Evolutionary conservation across 2,888 invertebrate species (phyloP), one percentile per base, ranked within the genome.

Genomic region (Caenorhabditis zanzibari): DNA sequence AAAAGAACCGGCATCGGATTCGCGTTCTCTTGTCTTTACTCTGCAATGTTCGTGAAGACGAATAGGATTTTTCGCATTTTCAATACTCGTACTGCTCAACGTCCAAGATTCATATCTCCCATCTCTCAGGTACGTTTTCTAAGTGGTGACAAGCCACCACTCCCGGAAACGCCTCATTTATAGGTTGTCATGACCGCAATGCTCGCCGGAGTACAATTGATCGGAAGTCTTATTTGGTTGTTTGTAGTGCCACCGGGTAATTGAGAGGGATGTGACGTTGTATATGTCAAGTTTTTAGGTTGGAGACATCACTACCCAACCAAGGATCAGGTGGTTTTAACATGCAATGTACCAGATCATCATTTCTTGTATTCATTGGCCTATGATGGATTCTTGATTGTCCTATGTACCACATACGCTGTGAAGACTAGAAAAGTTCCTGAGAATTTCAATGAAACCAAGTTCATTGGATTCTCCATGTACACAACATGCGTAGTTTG

Each of bases 351-450:
- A 2, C 88, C 88, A 4, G 89, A 88, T 47, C 89, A 89, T 80
- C 89, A 88, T 68, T 89, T 88, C 69, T 94, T 95, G 85, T 94
- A 95, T 92, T 95, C 95, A 0, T 94, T 96, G 64, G 93, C 95
- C 61, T 96, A 95, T 93, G 96, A 95, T 92, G 95, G 95, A 94
- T 93, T 95, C 64, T 94, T 96, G 16, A 95, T 96, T 84, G 94
- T 95, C 35, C 94, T 95, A 77, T 96, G 96, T 93, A 96, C 96
- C 0, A 94, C 95, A 79, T 96, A 96, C 92, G 96, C 96, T 41
- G 95, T 96, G 90, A 95, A 95, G 92, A 96, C 96, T 0, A 93
- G 96, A 61, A 95, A 95, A 93, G 95, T 96, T 87, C 96, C 96
- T 9, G 96, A 95, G 92, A 96, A 92, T 72, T 92, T 92, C 82